Evolutionary conservation across 2,113 vertebrate species (phyloP).

Genomic region (Capreolus pygargus): DNA sequence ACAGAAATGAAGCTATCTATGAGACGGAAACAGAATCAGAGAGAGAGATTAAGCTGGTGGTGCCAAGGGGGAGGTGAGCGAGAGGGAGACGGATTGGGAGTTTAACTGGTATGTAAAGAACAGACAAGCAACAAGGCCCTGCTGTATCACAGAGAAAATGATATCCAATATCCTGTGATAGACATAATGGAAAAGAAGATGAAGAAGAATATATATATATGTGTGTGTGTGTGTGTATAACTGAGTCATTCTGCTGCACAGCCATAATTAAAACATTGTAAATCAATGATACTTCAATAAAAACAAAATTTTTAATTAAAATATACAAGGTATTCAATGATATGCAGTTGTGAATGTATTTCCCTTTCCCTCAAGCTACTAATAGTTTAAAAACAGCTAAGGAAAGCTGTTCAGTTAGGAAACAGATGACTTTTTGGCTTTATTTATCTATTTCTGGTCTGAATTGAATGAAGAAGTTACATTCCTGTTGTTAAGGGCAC

Average conservation of each 20-base stretch:
- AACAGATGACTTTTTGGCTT: background rate
- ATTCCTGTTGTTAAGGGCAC: background rate
- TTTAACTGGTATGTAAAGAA: background rate
- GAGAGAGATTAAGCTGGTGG: background rate
- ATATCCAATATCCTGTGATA: background rate
- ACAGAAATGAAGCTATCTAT: background rate
- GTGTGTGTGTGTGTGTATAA: background rate
- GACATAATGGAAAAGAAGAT: background rate
- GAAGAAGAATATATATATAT: background rate
- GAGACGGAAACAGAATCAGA: background rate
- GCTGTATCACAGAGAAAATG: background rate
- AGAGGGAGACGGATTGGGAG: background rate
- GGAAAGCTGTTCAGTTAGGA: background rate
- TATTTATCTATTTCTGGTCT: slow-evolving; percentile 30
- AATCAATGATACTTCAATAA: background rate
- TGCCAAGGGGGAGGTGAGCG: background rate
- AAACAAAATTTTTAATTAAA: background rate
- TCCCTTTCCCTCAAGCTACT: background rate
- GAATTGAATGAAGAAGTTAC: background rate
- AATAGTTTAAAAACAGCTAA: slow-evolving; percentile 5
- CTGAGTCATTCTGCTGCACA: background rate
- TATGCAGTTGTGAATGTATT: background rate
- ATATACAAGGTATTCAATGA: background rate
- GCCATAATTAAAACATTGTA: background rate
- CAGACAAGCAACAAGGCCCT: background rate